Evolutionary conservation across 2,113 vertebrate species (phyloP).

Genomic region (Cettia cetti): DNA sequence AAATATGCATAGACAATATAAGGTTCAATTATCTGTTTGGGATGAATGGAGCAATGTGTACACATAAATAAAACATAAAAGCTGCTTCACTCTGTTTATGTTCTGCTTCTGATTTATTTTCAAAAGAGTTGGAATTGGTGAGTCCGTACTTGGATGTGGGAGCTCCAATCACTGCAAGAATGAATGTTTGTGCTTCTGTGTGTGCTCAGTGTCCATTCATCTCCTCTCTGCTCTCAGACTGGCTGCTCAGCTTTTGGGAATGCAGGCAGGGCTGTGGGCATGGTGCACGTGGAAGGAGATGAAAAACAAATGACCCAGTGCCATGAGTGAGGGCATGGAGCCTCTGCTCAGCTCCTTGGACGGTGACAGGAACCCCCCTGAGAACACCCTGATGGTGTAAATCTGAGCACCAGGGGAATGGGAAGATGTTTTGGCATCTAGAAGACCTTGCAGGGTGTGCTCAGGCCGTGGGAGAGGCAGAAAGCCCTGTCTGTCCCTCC

Average conservation of each 20-base stretch:
- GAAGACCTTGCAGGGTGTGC: not conserved
- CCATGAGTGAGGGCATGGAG: fast-evolving
- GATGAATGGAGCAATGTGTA: constrained; percentile 1
- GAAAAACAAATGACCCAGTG: fast-evolving
- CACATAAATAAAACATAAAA: constrained; percentile 52
- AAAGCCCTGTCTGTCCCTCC: not conserved
- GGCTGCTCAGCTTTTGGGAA: not conserved
- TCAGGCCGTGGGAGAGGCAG: fast-evolving
- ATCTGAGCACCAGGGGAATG: not conserved
- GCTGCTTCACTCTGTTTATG: not conserved
- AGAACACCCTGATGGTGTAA: not conserved
- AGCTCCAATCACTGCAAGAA: not conserved
- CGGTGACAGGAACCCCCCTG: not conserved
- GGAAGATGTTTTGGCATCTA: not conserved
- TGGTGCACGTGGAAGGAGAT: fast-evolving
- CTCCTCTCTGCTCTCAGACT: fast-evolving
- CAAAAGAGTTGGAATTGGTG: not conserved
- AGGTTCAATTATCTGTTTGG: constrained; percentile 39
- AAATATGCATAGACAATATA: constrained; percentile 35
- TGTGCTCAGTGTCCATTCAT: not conserved
- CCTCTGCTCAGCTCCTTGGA: not conserved
- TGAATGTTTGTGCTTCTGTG: not conserved
- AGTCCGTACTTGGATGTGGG: not conserved
- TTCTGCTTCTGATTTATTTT: constrained; percentile 21
- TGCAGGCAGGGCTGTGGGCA: not conserved